These are phyloP conservation scores for Martes martes DNA, from an alignment of 2,113 vertebrate species.

Conservation along the genomic window DNA sequence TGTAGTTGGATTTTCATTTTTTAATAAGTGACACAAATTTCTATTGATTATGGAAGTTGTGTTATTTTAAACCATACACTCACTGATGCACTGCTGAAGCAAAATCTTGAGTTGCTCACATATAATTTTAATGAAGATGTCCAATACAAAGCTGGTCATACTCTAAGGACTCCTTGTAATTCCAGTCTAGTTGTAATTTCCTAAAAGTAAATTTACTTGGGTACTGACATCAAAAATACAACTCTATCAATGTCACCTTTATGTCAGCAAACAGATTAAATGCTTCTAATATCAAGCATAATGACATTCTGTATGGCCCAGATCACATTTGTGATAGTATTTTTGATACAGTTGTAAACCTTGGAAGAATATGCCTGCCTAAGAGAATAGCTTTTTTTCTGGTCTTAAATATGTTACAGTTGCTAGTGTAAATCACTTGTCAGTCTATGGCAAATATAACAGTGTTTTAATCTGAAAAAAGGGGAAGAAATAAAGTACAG, in stretches of 20 bases:
- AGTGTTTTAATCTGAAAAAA: slow-evolving; percentile 90
- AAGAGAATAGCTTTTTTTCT: slow-evolving; percentile 90
- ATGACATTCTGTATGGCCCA: slow-evolving; percentile 86
- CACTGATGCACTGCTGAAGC: background rate
- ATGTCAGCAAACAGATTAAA: slow-evolving; percentile 87
- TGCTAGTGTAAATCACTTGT: slow-evolving; percentile 98
- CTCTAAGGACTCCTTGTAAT: background rate
- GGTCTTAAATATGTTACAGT: slow-evolving; percentile 90
- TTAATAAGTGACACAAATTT: background rate
- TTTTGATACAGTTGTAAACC: slow-evolving; percentile 94
- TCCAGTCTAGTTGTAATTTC: background rate
- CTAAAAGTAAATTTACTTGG: slow-evolving; percentile 59
- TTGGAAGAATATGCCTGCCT: slow-evolving; percentile 88
- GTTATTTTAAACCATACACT: background rate
- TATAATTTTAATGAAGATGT: background rate
- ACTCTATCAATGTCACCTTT: slow-evolving; percentile 92
- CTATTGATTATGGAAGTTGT: background rate
- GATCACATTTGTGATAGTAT: slow-evolving; percentile 92
- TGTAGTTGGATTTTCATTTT: background rate
- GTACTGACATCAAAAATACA: slow-evolving; percentile 80
- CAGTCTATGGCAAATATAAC: slow-evolving; percentile 92
- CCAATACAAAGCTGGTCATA: background rate
- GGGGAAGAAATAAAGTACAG: slow-evolving; percentile 91
- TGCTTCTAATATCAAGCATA: slow-evolving; percentile 84
- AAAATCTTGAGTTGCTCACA: accelerated